phyloP scores from a whole-genome alignment of 2,888 invertebrate species.

The Macaria liturata region DNA sequence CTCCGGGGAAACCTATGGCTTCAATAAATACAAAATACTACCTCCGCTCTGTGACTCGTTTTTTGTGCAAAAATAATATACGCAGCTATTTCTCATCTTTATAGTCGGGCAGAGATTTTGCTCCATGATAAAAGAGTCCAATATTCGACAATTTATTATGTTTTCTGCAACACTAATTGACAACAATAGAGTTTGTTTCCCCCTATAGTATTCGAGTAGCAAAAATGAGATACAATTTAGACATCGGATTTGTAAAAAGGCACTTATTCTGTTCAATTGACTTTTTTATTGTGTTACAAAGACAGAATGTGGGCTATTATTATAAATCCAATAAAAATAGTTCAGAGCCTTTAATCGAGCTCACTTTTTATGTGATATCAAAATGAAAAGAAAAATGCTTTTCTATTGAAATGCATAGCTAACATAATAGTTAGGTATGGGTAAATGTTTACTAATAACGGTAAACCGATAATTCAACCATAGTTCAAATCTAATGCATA shows the following conservation, averaged over 20 bases:
- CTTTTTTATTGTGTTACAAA: not conserved
- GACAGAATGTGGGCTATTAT: not conserved
- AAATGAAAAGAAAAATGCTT: no score
- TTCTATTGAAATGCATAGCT: no score
- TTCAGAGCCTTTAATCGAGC: no score
- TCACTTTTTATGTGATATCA: no score
- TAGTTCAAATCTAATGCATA: no score
- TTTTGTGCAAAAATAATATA: constrained; percentile 29
- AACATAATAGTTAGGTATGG: no score
- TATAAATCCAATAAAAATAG: no score
- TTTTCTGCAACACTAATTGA: constrained; percentile 29
- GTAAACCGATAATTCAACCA: no score
- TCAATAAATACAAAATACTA: constrained; percentile 28
- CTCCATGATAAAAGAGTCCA: constrained; percentile 28
- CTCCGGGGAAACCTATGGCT: constrained; percentile 26
- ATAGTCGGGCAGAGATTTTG: constrained; percentile 28
- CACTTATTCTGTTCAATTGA: constrained; percentile 5
- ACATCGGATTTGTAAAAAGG: not conserved
- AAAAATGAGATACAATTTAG: constrained; percentile 9
- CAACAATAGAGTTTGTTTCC: constrained; percentile 23
- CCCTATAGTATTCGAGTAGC: constrained; percentile 8
- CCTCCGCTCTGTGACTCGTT: constrained; percentile 21
- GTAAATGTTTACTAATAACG: no score
- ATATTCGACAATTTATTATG: constrained; percentile 27
- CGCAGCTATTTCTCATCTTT: constrained; percentile 28